Evolutionary conservation across 2,113 vertebrate species (phyloP), one percentile per base, ranked within the genome.

Genomic region (Carassius carassius): DNA sequence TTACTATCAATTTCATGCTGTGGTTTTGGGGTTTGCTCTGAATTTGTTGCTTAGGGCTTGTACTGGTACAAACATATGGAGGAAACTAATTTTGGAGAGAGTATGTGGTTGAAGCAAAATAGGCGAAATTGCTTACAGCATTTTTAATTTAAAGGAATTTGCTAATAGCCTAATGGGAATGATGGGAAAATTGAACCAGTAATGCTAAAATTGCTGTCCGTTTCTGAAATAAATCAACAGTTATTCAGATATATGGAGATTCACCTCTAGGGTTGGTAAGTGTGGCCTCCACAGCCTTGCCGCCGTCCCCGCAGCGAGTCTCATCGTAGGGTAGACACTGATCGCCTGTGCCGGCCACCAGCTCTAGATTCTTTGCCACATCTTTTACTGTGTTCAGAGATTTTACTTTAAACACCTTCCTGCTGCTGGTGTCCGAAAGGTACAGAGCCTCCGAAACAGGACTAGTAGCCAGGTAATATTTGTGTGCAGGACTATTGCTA

Each of bases 281-380:
- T 0, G 97, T 97, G 85, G 98, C 98, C 85, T 99, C 98, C 0
- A 93, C 94, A 7, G 97, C 98, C 90, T 97, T 99, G 23, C 98
- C 98, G 65, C 98, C 98, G 5, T 99, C 98, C n/a, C 98, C 98
- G 0, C 98, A 99, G 87, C 98, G 98, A 0, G 96, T 95, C 49
- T 99, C 98, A 17, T 99, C 98, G 0, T 99, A 99, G 0, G 98
- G 98, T 73, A 99, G 96, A 90, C 98, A 99, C 90, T 99, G 98
- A 90, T 99, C 98, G 2, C 98, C 98, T 0, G 98, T 99, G 29
- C 98, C 98, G 0, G 98, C 98, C 81, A 99, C 93, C 89, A 99
- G 94, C 91, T 99, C 97, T 0, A 97, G 94, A 83, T 99, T 99
- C 94, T 98, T 99, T 87, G 97, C 95, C 2, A 98, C 94, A 60